Evolutionary conservation across 2,113 vertebrate species (phyloP).

Genomic region (Acrocephalus arundinaceus): DNA sequence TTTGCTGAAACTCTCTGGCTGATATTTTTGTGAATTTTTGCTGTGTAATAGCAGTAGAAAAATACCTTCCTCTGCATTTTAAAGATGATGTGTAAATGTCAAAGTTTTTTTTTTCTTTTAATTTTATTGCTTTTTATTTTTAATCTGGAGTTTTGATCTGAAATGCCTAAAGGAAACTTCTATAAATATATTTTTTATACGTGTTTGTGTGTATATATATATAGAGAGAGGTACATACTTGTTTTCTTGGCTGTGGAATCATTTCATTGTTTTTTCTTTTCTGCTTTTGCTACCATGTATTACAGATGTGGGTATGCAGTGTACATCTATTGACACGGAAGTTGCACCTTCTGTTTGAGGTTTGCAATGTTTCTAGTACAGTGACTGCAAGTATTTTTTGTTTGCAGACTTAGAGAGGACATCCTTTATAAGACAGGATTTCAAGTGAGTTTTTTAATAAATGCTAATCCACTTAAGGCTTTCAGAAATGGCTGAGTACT

Average conservation of each 20-base stretch:
- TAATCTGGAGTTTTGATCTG: neutral
- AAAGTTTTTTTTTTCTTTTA: neutral
- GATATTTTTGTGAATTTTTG: neutral
- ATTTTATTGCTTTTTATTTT: neutral
- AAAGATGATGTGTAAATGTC: neutral
- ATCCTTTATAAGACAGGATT: neutral
- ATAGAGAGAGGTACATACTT: neutral
- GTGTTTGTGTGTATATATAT: fast-evolving
- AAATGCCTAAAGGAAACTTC: neutral
- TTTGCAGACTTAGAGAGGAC: neutral
- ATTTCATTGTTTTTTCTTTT: neutral
- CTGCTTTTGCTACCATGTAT: neutral
- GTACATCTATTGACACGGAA: neutral
- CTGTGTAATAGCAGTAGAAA: neutral
- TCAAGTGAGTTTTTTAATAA: neutral
- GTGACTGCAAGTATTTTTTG: neutral
- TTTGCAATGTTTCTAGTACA: neutral
- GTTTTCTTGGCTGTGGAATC: neutral
- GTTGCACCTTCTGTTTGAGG: neutral
- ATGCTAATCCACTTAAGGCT: neutral
- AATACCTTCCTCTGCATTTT: neutral
- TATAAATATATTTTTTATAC: neutral
- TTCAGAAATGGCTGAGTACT: neutral
- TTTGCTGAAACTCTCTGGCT: neutral
- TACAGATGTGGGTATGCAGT: neutral